These are phyloP conservation scores for Eurytemora carolleeae DNA, from an alignment of 1,140 invertebrate genomes.

Conservation along the genomic window DNA sequence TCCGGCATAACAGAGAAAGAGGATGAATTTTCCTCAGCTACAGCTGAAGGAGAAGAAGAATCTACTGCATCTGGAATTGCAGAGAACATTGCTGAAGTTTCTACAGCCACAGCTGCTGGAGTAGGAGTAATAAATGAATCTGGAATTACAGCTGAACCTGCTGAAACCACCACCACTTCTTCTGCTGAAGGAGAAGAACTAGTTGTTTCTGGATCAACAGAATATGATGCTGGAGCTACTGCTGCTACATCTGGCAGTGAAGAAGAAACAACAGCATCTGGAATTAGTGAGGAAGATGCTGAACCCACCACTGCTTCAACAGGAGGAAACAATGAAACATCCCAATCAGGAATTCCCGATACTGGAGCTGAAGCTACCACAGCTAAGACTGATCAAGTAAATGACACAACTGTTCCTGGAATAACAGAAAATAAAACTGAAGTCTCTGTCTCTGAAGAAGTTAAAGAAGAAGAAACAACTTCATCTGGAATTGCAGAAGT, in stretches of 20 bases:
- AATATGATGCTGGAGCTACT: not conserved
- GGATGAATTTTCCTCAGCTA: not conserved
- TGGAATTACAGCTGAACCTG: not conserved
- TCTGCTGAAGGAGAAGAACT: not conserved
- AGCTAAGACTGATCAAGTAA: too few relatives aligned
- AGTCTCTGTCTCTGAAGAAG: too few relatives aligned
- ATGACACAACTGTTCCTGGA: too few relatives aligned
- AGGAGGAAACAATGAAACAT: too few relatives aligned
- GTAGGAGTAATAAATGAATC: not conserved
- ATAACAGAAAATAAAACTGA: too few relatives aligned
- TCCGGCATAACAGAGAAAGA: not conserved
- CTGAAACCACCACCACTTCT: not conserved
- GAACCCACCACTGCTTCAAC: too few relatives aligned
- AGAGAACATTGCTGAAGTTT: not conserved
- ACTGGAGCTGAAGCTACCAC: too few relatives aligned
- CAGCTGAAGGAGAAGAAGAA: not conserved
- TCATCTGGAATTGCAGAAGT: too few relatives aligned
- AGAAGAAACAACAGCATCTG: too few relatives aligned
- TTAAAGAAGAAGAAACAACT: too few relatives aligned
- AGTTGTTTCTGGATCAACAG: not conserved
- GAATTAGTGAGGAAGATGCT: too few relatives aligned
- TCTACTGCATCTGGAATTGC: not conserved
- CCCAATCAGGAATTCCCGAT: too few relatives aligned
- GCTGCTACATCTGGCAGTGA: not conserved
- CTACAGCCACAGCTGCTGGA: not conserved